Evolutionary conservation across 2,888 invertebrate genomes (phyloP), one percentile per base, ranked within the genome.

Genomic region (Thelaira solivaga): DNA sequence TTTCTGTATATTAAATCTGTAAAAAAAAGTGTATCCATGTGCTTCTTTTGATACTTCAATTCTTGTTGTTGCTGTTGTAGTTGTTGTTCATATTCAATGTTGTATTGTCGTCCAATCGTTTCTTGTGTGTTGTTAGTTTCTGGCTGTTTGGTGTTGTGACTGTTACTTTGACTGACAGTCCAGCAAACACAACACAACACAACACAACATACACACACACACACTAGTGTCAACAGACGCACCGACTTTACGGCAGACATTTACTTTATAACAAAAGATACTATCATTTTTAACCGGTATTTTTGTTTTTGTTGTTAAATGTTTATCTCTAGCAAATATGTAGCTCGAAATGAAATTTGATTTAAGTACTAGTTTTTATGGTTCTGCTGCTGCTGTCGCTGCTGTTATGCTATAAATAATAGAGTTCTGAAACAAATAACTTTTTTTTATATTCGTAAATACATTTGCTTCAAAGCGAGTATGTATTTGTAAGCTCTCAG

Each of bases 111-210:
- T 68, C n/a, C 47, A 36, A 49, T 51, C 31, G 31, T 31, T 26
- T 29, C 43, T 26, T 57, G 59, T 69, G 51, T 68, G 69, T 11
- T 74, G 78, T 73, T 78, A 64, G 69, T 71, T 74, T 74, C 69
- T 78, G 74, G 64, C 69, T 78, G 69, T 71, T 73, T 64, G 77
- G 64, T 73, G 69, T 53, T 78, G 20, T 74, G 55, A 73, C 73
- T 64, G 68, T 73, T 77, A 73, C 57, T 45, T 64, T 77, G 68
- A 59, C 73, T 59, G 74, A 74, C 74, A 65, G 59, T 7, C 39
- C 16, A 11, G 49, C 18, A 20, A 47, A 34, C 26, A 43, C 11
- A 39, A 26, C 24, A n/a, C 8, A 49, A n/a, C n/a, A n/a, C n/a
- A n/a, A n/a, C n/a, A n/a, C n/a, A n/a, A n/a, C n/a, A n/a, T n/a